Evolutionary conservation across 2,888 invertebrate genomes (phyloP).

Genomic region (Sicus ferrugineus): DNA sequence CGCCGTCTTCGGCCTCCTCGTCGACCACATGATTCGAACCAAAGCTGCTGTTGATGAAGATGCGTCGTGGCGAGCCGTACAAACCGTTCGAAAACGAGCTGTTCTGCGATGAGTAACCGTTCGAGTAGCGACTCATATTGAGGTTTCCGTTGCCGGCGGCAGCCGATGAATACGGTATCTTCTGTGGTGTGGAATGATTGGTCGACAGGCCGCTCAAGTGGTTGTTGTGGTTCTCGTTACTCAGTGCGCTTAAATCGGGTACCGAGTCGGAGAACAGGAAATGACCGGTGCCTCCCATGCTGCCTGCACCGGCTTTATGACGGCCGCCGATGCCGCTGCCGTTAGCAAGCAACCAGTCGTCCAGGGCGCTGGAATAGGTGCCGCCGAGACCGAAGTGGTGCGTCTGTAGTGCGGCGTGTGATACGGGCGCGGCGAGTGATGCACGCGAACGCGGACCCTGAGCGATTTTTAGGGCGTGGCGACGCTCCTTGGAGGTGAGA

Average conservation of each 20-base stretch:
- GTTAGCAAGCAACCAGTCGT: slow-evolving; percentile 67
- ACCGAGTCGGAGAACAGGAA: slow-evolving; percentile 64
- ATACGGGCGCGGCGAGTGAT: slow-evolving; percentile 63
- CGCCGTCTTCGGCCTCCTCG: slow-evolving; percentile 60
- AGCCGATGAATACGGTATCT: slow-evolving; percentile 56
- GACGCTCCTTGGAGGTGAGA: slow-evolving; percentile 71
- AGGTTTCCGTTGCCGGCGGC: slow-evolving; percentile 43
- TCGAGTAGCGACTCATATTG: slow-evolving; percentile 59
- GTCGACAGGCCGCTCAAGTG: slow-evolving; percentile 60
- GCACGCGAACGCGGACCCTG: slow-evolving; percentile 63
- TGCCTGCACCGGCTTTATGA: slow-evolving; percentile 63
- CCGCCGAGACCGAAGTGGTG: slow-evolving; percentile 63
- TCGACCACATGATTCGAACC: slow-evolving; percentile 62
- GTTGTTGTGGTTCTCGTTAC: slow-evolving; percentile 61
- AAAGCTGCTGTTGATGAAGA: slow-evolving; percentile 61
- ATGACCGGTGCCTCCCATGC: slow-evolving; percentile 49
- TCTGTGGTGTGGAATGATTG: slow-evolving; percentile 63
- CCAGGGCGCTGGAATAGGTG: slow-evolving; percentile 67
- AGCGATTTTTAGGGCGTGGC: slow-evolving; percentile 68
- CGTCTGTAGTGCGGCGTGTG: slow-evolving; percentile 61
- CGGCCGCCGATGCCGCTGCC: slow-evolving; percentile 64
- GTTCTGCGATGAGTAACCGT: slow-evolving; percentile 60
- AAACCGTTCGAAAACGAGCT: slow-evolving; percentile 59
- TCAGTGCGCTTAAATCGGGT: slow-evolving; percentile 62
- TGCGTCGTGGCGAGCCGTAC: slow-evolving; percentile 62